Conservation (phyloP, 2,113 vertebrate genomes). For the Xiphophorus hellerii region DNA sequence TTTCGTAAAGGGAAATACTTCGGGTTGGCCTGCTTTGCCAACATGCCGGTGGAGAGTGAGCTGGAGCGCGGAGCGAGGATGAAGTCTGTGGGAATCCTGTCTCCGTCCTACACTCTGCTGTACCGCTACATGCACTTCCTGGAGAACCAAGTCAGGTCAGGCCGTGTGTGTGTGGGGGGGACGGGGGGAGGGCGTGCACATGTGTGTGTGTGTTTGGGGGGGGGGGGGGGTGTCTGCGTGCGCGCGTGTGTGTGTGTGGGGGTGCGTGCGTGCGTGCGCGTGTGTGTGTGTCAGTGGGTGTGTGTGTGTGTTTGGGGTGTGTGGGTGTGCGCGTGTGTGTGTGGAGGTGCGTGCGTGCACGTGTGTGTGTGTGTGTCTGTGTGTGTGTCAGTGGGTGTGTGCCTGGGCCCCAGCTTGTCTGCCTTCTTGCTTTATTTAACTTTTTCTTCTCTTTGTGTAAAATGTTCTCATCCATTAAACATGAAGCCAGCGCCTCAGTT, state of each 20-base stretch:
- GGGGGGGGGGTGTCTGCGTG: no score
- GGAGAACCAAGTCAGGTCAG: constrained; percentile 97
- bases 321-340: no score
- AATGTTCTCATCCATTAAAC: constrained; percentile 68
- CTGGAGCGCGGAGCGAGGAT: constrained; percentile 94
- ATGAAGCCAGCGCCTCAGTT: constrained; percentile 50
- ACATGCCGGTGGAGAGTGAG: constrained; percentile 97
- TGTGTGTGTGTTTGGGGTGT: no score
- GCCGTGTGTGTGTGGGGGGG: background rate
- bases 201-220: background rate
- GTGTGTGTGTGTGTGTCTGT: no score
- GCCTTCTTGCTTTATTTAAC: background rate
- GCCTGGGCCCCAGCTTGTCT: background rate
- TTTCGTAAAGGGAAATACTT: constrained; percentile 96
- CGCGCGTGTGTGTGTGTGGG: no score
- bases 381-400: no score
- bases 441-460: constrained; percentile 34
- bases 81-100: constrained; percentile 98
- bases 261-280: no score
- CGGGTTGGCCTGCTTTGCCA: constrained; percentile 96
- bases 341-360: no score
- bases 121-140: constrained; percentile 99
- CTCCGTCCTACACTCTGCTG: constrained; percentile 94
- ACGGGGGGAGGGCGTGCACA: no score
- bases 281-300: no score